Percentiles rank a stretch among this genome's conserved stretches.
Conservation (phyloP, 1,140 invertebrate species). For the Tetramorium alpestre region DNA sequence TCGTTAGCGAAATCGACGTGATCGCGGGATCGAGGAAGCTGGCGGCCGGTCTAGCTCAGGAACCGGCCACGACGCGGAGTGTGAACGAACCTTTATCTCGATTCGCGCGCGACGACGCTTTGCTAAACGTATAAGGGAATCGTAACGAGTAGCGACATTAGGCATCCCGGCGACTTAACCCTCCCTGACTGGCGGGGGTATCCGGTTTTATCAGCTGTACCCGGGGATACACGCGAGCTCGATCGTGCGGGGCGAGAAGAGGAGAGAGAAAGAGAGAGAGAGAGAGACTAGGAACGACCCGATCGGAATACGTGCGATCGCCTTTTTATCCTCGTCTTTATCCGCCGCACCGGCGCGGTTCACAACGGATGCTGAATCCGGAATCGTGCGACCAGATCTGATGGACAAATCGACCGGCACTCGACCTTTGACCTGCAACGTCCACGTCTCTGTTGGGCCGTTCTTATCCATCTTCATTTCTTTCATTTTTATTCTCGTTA, state of each 20-base stretch:
- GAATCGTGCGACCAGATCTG: constrained; percentile 36
- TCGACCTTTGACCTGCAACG: neutral
- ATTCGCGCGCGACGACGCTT: constrained; percentile 28
- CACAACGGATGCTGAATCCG: constrained; percentile 34
- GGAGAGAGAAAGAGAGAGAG: neutral
- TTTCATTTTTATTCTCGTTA: neutral
- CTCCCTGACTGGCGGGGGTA: constrained; percentile 41
- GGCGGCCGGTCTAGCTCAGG: neutral
- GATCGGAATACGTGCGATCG: constrained; percentile 58
- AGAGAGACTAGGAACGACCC: constrained; percentile 10
- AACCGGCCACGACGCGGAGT: constrained; percentile 25
- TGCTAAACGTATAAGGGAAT: constrained; percentile 76
- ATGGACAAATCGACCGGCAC: neutral
- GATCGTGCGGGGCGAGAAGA: constrained; percentile 45
- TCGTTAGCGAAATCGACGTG: constrained; percentile 61
- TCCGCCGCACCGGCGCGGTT: constrained; percentile 7
- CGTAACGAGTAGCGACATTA: constrained; percentile 78
- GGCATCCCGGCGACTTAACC: constrained; percentile 66
- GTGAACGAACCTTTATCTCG: constrained; percentile 73
- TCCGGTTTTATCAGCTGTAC: constrained; percentile 76
- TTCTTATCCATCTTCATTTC: neutral
- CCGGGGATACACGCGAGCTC: constrained; percentile 57
- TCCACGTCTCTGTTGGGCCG: neutral
- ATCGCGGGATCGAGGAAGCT: constrained; percentile 49
- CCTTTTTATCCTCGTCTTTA: constrained; percentile 60